These are phyloP conservation scores for Sycophila texana DNA, from an alignment of 2,888 invertebrate species.

Conservation along the genomic window DNA sequence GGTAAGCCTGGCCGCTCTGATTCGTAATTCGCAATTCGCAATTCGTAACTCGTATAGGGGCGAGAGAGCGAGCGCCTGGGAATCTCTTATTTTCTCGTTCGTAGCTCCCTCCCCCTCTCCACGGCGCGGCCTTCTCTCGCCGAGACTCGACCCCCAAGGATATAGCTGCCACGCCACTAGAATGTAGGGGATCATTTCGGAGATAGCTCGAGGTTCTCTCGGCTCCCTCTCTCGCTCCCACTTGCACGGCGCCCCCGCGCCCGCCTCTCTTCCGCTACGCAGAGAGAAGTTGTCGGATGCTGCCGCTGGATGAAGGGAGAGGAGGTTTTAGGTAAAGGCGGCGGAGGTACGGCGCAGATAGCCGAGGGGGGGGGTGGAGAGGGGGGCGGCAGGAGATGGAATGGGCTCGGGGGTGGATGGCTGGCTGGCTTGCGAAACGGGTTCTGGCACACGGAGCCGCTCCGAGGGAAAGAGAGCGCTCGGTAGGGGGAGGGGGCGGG, in stretches of 20 bases:
- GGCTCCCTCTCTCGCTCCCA: conserved; percentile 53
- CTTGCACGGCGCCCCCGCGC: conserved; percentile 21
- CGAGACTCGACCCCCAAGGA: conserved; percentile 64
- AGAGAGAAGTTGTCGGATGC: conserved; percentile 69
- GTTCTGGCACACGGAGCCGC: conserved; percentile 65
- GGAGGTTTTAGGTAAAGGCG: conserved; percentile 60
- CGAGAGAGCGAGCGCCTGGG: conserved; percentile 58
- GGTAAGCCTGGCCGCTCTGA: not conserved
- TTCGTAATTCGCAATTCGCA: conserved; percentile 60
- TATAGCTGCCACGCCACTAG: conserved; percentile 64
- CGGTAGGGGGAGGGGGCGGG: conserved; percentile 58
- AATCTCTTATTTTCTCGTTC: conserved; percentile 70
- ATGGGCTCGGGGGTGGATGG: conserved; percentile 60
- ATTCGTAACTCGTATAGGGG: conserved; percentile 66
- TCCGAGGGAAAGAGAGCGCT: conserved; percentile 59
- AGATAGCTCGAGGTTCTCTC: conserved; percentile 73
- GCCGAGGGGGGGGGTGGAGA: conserved; percentile 61
- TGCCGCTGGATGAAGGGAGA: conserved; percentile 57
- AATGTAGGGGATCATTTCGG: conserved; percentile 76
- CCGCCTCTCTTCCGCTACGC: conserved; percentile 64
- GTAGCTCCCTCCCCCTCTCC: conserved; percentile 57
- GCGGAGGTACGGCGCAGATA: conserved; percentile 60
- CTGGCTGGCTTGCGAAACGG: conserved; percentile 58
- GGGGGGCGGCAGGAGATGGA: conserved; percentile 62
- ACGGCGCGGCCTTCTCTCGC: not conserved